Evolutionary conservation across 37 sponge, comb jelly and placozoan species (phyloP).

Genomic region (Aphrocallistes beatrix): DNA sequence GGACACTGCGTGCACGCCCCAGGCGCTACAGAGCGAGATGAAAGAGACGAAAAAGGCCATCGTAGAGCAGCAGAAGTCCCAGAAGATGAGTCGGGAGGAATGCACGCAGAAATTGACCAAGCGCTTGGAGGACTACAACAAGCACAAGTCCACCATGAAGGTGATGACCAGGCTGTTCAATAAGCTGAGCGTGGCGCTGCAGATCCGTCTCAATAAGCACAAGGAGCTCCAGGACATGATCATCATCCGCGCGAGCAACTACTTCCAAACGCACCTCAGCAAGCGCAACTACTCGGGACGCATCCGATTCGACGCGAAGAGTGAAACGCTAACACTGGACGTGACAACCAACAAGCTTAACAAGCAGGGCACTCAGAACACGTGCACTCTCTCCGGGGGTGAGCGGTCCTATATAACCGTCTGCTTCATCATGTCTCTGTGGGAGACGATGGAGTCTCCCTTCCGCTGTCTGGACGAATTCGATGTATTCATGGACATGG

Average conservation of each 20-base stretch:
- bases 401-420: conserved; percentile 97
- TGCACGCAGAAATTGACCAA: conserved; percentile 6
- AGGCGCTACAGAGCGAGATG: conserved; percentile 7
- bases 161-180: not conserved
- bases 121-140: not conserved
- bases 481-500: conserved; percentile 99
- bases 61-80: not conserved
- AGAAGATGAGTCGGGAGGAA: conserved; percentile 7
- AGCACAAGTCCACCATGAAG: not conserved
- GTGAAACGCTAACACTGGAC: conserved; percentile 44
- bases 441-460: conserved; percentile 91
- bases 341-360: conserved; percentile 18
- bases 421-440: conserved; percentile 89
- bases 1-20: not conserved
- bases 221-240: conserved; percentile 36
- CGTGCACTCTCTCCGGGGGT: conserved; percentile 79
- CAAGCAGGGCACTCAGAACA: conserved; percentile 50
- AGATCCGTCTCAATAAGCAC: conserved; percentile 32
- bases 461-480: conserved; percentile 94
- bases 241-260: conserved; percentile 30
- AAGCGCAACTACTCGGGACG: conserved; percentile 68
- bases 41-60: conserved; percentile 32
- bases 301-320: conserved; percentile 54
- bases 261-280: conserved; percentile 53
- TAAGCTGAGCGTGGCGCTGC: conserved; percentile 29